Evolutionary conservation across 2,113 vertebrate genomes (phyloP).

Genomic region (Sturnira hondurensis): DNA sequence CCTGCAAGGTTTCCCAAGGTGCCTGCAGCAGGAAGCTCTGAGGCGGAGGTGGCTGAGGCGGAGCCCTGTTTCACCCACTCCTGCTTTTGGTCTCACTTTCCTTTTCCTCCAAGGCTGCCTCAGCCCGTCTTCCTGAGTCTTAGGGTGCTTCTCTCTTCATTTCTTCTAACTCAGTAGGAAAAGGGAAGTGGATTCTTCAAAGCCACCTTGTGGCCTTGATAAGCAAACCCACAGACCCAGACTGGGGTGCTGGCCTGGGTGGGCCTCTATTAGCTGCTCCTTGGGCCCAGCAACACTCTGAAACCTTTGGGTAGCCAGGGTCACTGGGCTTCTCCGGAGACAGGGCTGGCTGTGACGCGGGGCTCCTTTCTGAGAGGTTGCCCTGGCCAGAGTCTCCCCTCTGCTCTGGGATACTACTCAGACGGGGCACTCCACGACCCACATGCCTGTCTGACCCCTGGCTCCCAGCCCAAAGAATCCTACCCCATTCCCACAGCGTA

Average conservation of each 20-base stretch:
- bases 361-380: neutral
- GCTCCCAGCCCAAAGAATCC: neutral
- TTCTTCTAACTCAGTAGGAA: constrained; percentile 45
- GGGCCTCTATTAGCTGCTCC: neutral
- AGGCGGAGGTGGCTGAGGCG: neutral
- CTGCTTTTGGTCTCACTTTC: constrained; percentile 26
- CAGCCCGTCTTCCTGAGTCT: neutral
- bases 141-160: neutral
- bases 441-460: neutral
- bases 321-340: neutral
- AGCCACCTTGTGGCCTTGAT: neutral
- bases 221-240: neutral
- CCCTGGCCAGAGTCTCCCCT: neutral
- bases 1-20: constrained; percentile 42
- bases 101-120: constrained; percentile 22
- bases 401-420: neutral
- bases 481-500: neutral
- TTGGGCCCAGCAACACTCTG: neutral
- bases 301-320: too few relatives aligned
- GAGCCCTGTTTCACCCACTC: neutral
- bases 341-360: too few relatives aligned
- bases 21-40: neutral
- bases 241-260: neutral
- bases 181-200: constrained; percentile 37
- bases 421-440: neutral